Base-by-base conservation (phyloP, 1,140 invertebrate species). In the Phymastichus coffea region DNA sequence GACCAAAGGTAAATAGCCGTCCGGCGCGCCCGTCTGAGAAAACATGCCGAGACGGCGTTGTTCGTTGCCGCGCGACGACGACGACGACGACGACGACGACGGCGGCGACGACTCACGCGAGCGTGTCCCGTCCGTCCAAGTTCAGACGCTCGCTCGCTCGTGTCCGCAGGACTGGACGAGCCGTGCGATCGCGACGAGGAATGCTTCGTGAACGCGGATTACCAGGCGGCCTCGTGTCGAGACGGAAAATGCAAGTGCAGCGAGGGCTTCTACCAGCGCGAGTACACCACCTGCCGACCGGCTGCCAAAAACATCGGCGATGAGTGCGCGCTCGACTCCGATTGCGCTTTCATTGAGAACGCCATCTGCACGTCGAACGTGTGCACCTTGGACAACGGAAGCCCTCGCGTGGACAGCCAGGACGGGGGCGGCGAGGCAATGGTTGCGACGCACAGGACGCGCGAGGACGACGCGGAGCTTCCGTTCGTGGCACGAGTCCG, bases 241-340 rank as follows among this genome's bases (percentile, higher is more conserved):
- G 47, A 67, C 22, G 51, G 38, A 15, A 52, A 38, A 9, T 75
- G 74, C 53, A 47, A 51, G 3, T 76, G 74, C 25, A 67, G 47
- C 10, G 28, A 61, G 17, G 66, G 64, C n/a, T 76, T 66, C 57
- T 76, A 75, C 55, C 68, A 70, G 44, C 64, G 73, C 1, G 70
- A 75, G 59, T 70, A 75, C 52, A 67, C 61, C 44, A 65, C 65
- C 10, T 75, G 73, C 48, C 66, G 73, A 20, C 61, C 66, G 4
- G 57, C 41, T 46, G 70, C 28, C 28, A 33, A 33, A 33, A 33
- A 12, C 28, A 33, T 33, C 12, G 12, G 12, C 28, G 28, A 7
- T 52, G 2, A 63, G 14, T 74, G 73, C 38, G 19, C 26, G 7
- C 59, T 75, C 35, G 44, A 69, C 23, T 56, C 66, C 15, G 74